Conservation (phyloP, 64 coral and sea anemone genomes). For the Dendronephthya gigantea region DNA sequence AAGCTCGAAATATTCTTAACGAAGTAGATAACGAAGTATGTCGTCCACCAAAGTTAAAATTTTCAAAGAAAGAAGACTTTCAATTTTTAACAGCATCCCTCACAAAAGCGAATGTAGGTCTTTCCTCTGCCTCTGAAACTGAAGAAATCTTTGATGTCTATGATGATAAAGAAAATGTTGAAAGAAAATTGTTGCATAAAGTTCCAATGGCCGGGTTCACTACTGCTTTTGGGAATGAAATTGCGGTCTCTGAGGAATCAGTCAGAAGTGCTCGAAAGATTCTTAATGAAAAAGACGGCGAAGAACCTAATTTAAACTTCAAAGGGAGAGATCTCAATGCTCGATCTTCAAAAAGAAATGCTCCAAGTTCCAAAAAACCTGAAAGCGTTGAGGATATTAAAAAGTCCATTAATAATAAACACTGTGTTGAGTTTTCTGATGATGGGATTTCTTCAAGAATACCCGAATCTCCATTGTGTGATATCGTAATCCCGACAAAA, state of each 20-base stretch:
- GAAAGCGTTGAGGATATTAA: background rate
- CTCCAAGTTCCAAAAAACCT: background rate
- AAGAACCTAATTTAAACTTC: background rate
- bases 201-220: background rate
- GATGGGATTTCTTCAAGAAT: background rate
- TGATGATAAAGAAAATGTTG: background rate
- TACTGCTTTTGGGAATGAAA: background rate
- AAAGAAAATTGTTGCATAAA: background rate
- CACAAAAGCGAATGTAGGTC: too few relatives aligned
- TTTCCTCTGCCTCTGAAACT: too few relatives aligned
- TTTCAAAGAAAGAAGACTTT: too few relatives aligned
- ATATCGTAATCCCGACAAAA: background rate
- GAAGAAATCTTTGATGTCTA: too few relatives aligned
- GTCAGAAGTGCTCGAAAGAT: background rate
- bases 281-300: background rate
- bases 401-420: background rate
- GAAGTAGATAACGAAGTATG: background rate
- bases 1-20: background rate
- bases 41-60: too few relatives aligned
- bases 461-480: background rate
- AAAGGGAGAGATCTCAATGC: background rate
- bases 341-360: background rate
- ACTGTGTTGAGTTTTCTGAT: background rate
- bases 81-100: too few relatives aligned
- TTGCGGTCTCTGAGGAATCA: background rate